Base-by-base conservation (phyloP, 2,888 invertebrate species). In the Onthophagus sagittarius region DNA sequence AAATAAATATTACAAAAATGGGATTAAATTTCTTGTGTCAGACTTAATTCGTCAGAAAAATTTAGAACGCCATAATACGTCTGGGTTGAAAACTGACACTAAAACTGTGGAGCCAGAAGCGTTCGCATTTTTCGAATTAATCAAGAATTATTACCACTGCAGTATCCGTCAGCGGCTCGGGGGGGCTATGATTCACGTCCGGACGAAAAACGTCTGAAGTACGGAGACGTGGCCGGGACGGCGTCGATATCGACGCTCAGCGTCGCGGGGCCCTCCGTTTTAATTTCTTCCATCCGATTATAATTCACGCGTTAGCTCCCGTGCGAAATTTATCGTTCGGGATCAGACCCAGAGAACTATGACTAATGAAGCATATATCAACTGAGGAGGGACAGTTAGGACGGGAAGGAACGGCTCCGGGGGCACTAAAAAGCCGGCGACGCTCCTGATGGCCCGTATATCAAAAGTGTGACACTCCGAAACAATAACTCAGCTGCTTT, bases 401-500 rank as follows among this genome's bases (percentile, higher is more conserved):
- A 73, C 13, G 72, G 72, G 73, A 71, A 76, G 77, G 77, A 77
- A 76, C 31, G 67, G 67, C 67, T 67, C 67, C 67, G 67, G 77
- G 23, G 77, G 77, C 76, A 80, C 80, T 81, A 81, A 81, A 82
- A 81, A 82, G 80, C 79, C 78, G 79, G 79, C 80, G 79, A 77
- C 80, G 82, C 80, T 82, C 82, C 81, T 84, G 84, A 84, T 82
- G 83, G 82, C 81, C 82, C 82, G 83, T 84, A 84, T 84, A 84
- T 84, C 84, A 84, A 83, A 83, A 79, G 80, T 81, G 78, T 84
- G 84, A 84, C 84, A 83, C 82, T 78, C 82, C 82, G 83, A 83
- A 84, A 84, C 84, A 84, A 84, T 84, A 84, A 84, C 82, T 84
- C 84, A 84, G 81, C 80, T 81, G 83, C 82, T 84, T 84, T 84